Base-by-base conservation (phyloP, 2,113 vertebrate species). In the Trogon surrucura region DNA sequence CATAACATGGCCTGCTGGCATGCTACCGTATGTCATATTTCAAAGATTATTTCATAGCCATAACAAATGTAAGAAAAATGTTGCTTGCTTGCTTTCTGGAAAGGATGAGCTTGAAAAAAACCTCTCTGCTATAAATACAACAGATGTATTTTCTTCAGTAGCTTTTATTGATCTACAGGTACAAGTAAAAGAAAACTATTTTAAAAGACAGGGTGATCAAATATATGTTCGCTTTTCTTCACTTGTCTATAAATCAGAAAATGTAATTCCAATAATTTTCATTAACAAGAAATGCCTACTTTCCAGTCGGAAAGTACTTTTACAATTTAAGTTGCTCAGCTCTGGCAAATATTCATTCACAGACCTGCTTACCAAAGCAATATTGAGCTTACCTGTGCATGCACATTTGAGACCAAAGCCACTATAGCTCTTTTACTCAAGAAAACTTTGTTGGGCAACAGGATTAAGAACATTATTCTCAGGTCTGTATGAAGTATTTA, bases 181-280 rank as follows among this genome's bases (percentile, higher is more conserved):
- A 67, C 5, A 5, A 75, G 32, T 73, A 80, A 67, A 86, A 78
- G 27, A 77, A 79, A 88, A 21, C 6, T 89, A 83, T 56, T 87
- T 91, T 69, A 3, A 73, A 74, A 86, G 62, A 45, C 19, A 56
- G 13, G 26, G 6, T 74, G 56, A 91, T 60, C n/a, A 84, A 95
- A 92, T 70, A 78, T 29, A 38, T n/a, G 23, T 30, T 93, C 82
- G 11, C 6, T 92, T 83, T 88, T 96, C 65, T 54, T 85, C 66
- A 77, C 88, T 92, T 91, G 25, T 70, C 88, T 87, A 51, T 88
- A 96, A 81, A 16, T 75, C 77, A 91, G 34, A 94, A 36, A 71
- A 89, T 19, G 14, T 29, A 72, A 92, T 90, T 92, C 47, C 32
- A 44, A 67, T 91, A 27, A 84, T 80, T 94, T 91, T 56, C 84